Evolutionary conservation across 2,113 vertebrate species (phyloP).

Genomic region (Gadus macrocephalus): DNA sequence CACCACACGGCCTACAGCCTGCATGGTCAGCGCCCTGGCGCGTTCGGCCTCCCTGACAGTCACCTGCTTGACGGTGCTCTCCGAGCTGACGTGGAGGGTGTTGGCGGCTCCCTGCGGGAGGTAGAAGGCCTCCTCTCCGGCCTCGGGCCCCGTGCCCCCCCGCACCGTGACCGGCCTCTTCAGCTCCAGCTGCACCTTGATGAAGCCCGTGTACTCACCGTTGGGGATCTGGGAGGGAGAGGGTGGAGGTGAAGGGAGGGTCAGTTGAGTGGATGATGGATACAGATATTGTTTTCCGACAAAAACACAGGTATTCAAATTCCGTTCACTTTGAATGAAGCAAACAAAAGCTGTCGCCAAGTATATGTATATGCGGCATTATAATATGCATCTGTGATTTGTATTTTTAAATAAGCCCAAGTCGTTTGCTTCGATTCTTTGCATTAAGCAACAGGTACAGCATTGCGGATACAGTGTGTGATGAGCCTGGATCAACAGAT

Average conservation of each 20-base stretch:
- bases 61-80: slow-evolving; percentile 87
- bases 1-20: no score
- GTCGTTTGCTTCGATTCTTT: no score
- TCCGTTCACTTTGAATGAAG: no score
- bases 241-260: neutral
- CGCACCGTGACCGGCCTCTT: slow-evolving; percentile 82
- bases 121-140: slow-evolving; percentile 78
- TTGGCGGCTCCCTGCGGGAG: slow-evolving; percentile 78
- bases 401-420: no score
- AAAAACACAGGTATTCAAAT: no score
- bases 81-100: slow-evolving; percentile 93
- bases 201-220: slow-evolving; percentile 92
- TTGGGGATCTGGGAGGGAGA: slow-evolving; percentile 67
- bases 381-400: no score
- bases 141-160: slow-evolving; percentile 48
- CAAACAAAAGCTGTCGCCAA: no score
- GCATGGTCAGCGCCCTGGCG: no score
- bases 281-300: neutral
- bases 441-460: no score
- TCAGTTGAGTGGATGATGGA: neutral
- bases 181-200: slow-evolving; percentile 94
- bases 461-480: no score
- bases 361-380: no score
- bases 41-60: neutral
- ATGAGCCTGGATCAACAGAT: no score